Evolutionary conservation across 2,797 vertebrate genomes (phyloP), one percentile per base, ranked within the genome.

Genomic region (Melanotaenia maccullochi): DNA sequence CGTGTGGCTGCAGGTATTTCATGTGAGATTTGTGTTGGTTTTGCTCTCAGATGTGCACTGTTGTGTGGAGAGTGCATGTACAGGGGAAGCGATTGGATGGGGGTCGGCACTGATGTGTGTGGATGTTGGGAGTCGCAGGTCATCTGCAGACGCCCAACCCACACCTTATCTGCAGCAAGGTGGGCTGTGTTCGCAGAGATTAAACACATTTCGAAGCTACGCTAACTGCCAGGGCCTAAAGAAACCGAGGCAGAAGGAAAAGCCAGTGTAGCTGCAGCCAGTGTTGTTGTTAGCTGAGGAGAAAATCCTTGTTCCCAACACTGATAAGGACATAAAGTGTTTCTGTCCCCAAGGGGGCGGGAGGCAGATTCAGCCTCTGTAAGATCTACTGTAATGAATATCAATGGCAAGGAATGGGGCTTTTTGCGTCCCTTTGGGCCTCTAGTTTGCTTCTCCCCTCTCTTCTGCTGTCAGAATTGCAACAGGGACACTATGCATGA

Each of bases 301-400:
- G 89, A 87, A 91, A 92, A 92, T 91, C 89, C 90, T 92, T 94
- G 92, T 93, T 93, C 90, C 91, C 87, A 79, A 91, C 85, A 79
- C 90, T 82, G 93, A 94, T 93, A 92, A 93, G 91, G 82, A 87
- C 87, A 90, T 88, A 89, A 90, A 93, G 90, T 93, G 90, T 89
- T 86, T 91, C 81, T 90, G 85, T 91, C 92, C 92, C 90, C 87
- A 79, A 84, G 83, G 87, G 86, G 79, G 82, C 49, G 83, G 86
- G 83, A 84, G 85, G 83, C 83, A 85, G 86, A 86, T 87, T 75
- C 79, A 83, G 86, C 84, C 76, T 82, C 84, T 90, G 89, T 89
- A 90, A 47, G 86, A 92, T 93, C 85, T 85, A 87, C 89, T 90
- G 90, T 93, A 93, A 93, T 93, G 92, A 94, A 94, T 93, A 92